Evolutionary conservation across 1,140 invertebrate genomes (phyloP), one percentile per base, ranked within the genome.

Genomic region (Pseudomyrmex flavicornis): DNA sequence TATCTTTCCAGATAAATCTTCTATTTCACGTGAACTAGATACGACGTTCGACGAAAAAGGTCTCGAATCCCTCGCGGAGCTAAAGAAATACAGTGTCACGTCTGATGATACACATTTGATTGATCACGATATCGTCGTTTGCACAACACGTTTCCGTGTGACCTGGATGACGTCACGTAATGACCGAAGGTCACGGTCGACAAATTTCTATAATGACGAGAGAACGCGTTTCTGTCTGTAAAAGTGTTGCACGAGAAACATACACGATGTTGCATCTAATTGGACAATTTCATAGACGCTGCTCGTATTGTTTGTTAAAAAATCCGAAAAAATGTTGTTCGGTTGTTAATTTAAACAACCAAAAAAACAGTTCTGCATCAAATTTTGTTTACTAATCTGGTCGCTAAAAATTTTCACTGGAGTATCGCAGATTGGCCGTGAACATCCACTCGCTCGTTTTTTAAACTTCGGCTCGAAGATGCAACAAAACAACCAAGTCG

Each of bases 181-280:
- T 54, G 62, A 13, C 22, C 26, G 75, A 88, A 88, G 77, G 83
- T 88, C 83, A 88, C 22, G 83, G 79, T 26, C 79, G 52, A 46
- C 44, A 2, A 9, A 66, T 35, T 3, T 10, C 44, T 44, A 50
- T 9, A 46, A 54, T 26, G 2, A 61, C 26, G 17, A 26, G 44
- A 26, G 44, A 10, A 72, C 8, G 7, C 20, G 52, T 1, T 56
- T 0, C 12, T 7, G 35, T 69, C 17, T 22, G 52, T 8, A 3
- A 80, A 35, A 35, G 35, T 35, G 12, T 20, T 50, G 9, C 12
- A 15, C 20, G 10, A 70, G 22, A 58, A 17, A 69, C 17, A 59
- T 70, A 13, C 26, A 13, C 26, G 35, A 59, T 7, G 48, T 84
- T 62, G 8, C 17, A 48, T 72, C 56, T 48, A 66, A n/a, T 1